Conservation (phyloP, 1,140 invertebrate species). For the Choristoneura fumiferana region DNA sequence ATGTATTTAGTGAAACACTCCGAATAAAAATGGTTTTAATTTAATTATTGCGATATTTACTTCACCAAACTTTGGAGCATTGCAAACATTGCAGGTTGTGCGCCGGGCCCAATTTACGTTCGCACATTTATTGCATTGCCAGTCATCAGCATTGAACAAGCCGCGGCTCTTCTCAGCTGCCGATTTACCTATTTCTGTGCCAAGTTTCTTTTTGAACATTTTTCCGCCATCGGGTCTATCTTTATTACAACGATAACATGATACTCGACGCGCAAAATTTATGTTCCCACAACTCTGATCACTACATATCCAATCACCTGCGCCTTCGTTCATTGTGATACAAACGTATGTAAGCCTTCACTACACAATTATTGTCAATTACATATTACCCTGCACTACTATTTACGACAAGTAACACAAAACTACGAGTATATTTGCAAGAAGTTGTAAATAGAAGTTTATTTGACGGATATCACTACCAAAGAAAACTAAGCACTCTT, state of each 20-base stretch:
- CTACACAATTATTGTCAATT: conserved; percentile 31
- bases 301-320: conserved; percentile 73
- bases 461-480: conserved; percentile 49
- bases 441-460: conserved; percentile 63
- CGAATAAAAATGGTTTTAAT: conserved; percentile 56
- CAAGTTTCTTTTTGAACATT: conserved; percentile 91
- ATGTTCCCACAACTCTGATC: conserved; percentile 92
- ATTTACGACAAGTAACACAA: conserved; percentile 25
- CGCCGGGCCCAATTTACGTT: conserved; percentile 99
- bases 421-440: conserved; percentile 13
- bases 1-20: not conserved
- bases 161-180: conserved; percentile 99
- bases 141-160: conserved; percentile 99
- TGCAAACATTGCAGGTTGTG: conserved; percentile 98
- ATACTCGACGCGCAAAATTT: conserved; percentile 93
- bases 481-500: conserved; percentile 73
- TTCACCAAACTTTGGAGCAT: conserved; percentile 97
- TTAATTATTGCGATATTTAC: conserved; percentile 66
- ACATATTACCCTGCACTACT: conserved; percentile 18
- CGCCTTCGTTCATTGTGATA: conserved; percentile 73
- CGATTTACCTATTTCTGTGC: conserved; percentile 98
- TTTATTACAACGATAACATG: conserved; percentile 95
- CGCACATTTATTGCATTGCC: conserved; percentile 99
- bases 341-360: conserved; percentile 25
- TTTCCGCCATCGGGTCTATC: conserved; percentile 79